Percentiles rank a stretch among this genome's conserved stretches.
Evolutionary conservation across 2,888 invertebrate genomes (phyloP).

Genomic region (Hedya salicella): DNA sequence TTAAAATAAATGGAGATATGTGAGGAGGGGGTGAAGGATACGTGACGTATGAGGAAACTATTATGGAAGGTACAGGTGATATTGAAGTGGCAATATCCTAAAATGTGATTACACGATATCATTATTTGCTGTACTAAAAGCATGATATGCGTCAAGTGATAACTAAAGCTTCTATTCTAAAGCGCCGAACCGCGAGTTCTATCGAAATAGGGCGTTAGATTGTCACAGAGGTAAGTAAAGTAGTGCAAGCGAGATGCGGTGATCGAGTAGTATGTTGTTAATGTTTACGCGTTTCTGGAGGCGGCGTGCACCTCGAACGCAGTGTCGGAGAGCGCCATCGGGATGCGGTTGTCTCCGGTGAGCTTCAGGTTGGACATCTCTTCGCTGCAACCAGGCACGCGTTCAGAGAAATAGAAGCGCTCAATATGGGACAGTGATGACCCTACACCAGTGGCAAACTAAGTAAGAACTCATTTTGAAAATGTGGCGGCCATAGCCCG

Average conservation of each 20-base stretch:
- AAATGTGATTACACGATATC: constrained; percentile 34
- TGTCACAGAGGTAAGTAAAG: constrained; percentile 37
- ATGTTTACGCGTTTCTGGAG: constrained; percentile 81
- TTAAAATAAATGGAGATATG: constrained; percentile 19
- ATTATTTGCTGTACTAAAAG: constrained; percentile 41
- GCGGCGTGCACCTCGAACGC: constrained; percentile 83
- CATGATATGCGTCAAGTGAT: constrained; percentile 41
- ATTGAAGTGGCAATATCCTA: constrained; percentile 13
- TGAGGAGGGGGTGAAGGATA: constrained; percentile 23
- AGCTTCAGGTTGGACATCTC: constrained; percentile 83
- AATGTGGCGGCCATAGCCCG: background rate
- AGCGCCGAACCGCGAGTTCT: constrained; percentile 28
- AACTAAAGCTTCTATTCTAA: constrained; percentile 39
- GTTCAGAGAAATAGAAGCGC: constrained; percentile 47
- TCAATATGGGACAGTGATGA: constrained; percentile 6
- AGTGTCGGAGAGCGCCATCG: constrained; percentile 81
- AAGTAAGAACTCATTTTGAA: background rate
- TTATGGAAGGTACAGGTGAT: constrained; percentile 7
- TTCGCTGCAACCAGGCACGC: constrained; percentile 75
- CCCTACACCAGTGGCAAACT: background rate
- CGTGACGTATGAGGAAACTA: constrained; percentile 23
- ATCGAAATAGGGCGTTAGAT: constrained; percentile 27
- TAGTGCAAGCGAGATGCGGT: constrained; percentile 61
- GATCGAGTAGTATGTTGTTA: constrained; percentile 53
- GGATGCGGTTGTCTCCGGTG: constrained; percentile 81